Conservation (phyloP, 2,797 vertebrate genomes). For the Gadopsis marmoratus region DNA sequence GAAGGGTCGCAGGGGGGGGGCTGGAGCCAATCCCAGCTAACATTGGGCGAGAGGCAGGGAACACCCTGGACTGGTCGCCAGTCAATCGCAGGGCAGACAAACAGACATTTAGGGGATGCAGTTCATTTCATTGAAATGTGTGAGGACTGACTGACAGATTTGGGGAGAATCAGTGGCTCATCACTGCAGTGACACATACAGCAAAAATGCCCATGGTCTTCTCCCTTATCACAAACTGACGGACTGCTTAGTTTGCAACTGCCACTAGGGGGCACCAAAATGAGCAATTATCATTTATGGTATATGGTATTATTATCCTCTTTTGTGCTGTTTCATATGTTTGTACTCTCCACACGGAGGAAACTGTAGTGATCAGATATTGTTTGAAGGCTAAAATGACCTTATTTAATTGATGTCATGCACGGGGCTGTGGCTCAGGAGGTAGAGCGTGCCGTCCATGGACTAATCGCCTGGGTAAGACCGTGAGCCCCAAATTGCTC, state of each 20-base stretch:
- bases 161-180: background rate
- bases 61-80: too few relatives aligned
- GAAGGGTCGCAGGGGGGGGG: too few relatives aligned
- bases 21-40: too few relatives aligned
- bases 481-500: background rate
- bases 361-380: background rate
- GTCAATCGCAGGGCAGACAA: too few relatives aligned
- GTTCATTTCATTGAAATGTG: background rate
- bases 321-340: background rate
- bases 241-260: background rate
- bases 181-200: background rate
- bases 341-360: background rate
- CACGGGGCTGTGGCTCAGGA: too few relatives aligned
- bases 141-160: background rate
- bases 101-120: too few relatives aligned
- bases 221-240: background rate
- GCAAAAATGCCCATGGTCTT: background rate
- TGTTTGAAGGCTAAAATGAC: background rate
- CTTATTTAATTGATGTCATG: background rate
- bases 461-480: background rate
- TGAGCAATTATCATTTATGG: background rate
- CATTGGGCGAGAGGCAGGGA: too few relatives aligned
- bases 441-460: too few relatives aligned
- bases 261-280: background rate
- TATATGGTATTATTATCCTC: background rate